A percentile compares a stretch with the other conserved stretches of the same genome.
Evolutionary conservation across 2,113 vertebrate species (phyloP).

Genomic region (Catharus bicknelli): DNA sequence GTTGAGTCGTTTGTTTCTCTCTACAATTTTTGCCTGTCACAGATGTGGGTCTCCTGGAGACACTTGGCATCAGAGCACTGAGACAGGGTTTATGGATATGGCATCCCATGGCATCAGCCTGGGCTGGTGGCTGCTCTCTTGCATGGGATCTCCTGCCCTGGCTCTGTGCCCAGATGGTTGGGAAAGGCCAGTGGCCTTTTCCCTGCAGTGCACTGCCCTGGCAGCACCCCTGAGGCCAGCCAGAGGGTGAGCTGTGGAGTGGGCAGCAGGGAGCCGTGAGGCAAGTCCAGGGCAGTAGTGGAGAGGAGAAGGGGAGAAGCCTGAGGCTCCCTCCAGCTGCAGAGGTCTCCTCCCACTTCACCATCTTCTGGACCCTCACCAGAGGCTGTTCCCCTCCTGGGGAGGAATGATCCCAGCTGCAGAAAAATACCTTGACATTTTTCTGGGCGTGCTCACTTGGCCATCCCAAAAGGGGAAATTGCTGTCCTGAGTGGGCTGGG

Average conservation of each 20-base stretch:
- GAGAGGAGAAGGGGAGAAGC: neutral
- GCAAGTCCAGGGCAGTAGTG: neutral
- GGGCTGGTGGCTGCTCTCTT: neutral
- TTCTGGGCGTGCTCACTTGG: neutral
- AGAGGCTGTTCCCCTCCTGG: neutral
- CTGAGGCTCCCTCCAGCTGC: neutral
- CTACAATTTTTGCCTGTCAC: neutral
- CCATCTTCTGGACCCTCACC: neutral
- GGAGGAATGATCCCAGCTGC: neutral
- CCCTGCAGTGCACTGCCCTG: neutral
- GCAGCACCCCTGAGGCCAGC: accelerated
- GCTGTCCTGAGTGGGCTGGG: neutral
- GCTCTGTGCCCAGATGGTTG: neutral
- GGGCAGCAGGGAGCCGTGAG: neutral
- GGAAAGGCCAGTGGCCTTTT: neutral
- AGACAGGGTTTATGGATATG: neutral
- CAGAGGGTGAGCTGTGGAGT: accelerated
- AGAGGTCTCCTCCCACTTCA: neutral
- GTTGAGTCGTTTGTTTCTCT: conserved; percentile 39
- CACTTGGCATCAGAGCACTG: neutral
- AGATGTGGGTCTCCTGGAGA: neutral
- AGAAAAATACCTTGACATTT: neutral
- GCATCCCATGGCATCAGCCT: neutral
- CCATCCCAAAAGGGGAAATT: neutral
- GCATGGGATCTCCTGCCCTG: neutral